Base-by-base conservation (phyloP, 2,797 vertebrate species). In the Micrastur ruficollis region DNA sequence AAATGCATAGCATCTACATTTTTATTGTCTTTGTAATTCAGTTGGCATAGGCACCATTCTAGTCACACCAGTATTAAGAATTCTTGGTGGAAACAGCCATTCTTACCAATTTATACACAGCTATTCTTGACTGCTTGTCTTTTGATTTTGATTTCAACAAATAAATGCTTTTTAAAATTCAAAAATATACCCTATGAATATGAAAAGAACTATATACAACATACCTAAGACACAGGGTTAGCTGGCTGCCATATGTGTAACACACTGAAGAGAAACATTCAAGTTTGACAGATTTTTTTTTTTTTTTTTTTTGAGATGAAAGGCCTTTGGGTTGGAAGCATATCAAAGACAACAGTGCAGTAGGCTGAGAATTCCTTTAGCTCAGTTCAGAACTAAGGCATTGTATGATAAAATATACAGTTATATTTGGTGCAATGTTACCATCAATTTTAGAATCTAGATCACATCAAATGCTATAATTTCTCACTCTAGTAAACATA, bases 291-390 rank as follows among this genome's bases (percentile, higher is more conserved):
- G 97, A 98, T 97, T 44, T 44, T 44, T 44, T 44, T 44, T 53
- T 88, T 96, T 91, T 96, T 79, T 86, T 95, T 96, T 90, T 81
- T 95, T 97, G 98, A 98, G 98, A 98, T 98, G 97, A 98, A 98
- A 98, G 98, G 98, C 98, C 98, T 98, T 98, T 98, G 98, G 98
- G 98, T 98, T 98, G 98, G 98, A 98, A 98, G 98, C 98, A 97
- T 98, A 97, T 98, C 96, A 98, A 98, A 98, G 97, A 98, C 97
- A 98, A 98, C 98, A 98, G 97, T 98, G 97, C 97, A 98, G 97
- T 93, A 98, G 98, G 97, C 97, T 97, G 97, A 98, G 97, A 98
- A 97, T 86, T 97, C 95, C 97, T 97, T 97, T 97, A 98, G 98
- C 98, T 98, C 98, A 98, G 97, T 97, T 98, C 96, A 97, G 97